These are phyloP conservation scores for Stegophylla sp. DNA, from an alignment of 2,888 invertebrate species.

Conservation along the genomic window DNA sequence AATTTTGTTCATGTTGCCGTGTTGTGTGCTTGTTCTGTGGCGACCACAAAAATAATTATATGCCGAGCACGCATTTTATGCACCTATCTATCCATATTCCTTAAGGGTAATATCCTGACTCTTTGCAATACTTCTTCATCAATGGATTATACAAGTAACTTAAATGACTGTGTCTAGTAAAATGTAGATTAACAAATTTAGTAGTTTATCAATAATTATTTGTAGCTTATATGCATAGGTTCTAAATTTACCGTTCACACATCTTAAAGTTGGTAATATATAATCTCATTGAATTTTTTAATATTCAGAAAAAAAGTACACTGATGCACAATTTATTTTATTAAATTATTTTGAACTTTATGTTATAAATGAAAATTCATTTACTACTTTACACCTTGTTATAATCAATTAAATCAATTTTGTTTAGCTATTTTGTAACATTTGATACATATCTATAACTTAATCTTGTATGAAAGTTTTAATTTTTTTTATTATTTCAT, in stretches of 20 bases:
- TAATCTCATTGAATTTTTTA: background rate
- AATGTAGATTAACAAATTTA: conserved; percentile 24
- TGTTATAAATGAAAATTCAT: too few species aligned
- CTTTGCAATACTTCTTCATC: conserved; percentile 28
- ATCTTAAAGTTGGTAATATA: background rate
- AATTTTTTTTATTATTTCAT: too few species aligned
- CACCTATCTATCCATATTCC: conserved; percentile 51
- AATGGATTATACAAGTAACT: conserved; percentile 55
- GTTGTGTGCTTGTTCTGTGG: conserved; percentile 58
- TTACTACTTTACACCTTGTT: background rate
- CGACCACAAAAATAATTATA: conserved; percentile 50
- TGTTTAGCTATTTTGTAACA: too few species aligned
- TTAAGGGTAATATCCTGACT: conserved; percentile 17
- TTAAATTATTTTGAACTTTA: too few species aligned
- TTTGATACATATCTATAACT: too few species aligned
- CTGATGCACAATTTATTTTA: background rate
- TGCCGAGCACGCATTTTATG: conserved; percentile 55
- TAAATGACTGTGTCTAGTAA: conserved; percentile 7
- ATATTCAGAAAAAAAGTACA: too few species aligned
- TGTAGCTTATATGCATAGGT: background rate
- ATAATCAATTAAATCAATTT: background rate
- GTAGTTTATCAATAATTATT: conserved; percentile 35
- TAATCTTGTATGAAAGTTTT: too few species aligned
- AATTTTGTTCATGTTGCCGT: conserved; percentile 56
- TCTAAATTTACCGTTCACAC: background rate